Conservation (phyloP, 2,797 vertebrate species). For the Rallus crepitans region DNA sequence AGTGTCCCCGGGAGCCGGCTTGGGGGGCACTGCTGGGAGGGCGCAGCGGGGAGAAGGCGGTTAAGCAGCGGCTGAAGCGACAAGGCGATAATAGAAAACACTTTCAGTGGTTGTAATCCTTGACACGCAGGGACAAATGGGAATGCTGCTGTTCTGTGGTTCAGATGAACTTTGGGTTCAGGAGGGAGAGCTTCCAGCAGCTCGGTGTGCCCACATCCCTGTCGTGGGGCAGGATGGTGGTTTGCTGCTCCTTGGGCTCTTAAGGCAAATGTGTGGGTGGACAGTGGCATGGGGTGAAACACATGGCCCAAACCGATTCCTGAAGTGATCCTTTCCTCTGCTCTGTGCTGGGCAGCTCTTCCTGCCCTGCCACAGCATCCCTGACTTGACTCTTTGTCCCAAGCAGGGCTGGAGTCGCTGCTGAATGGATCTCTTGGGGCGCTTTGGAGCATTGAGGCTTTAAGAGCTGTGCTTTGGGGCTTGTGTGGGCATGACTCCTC, state of each 20-base stretch:
- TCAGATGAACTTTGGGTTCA: constrained; percentile 81
- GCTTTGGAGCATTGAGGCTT: constrained; percentile 18
- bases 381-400: not conserved
- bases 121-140: constrained; percentile 89
- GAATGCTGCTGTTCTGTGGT: constrained; percentile 88
- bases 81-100: constrained; percentile 89
- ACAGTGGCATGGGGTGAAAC: too few species aligned
- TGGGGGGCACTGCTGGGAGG: not conserved
- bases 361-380: not conserved
- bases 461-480: constrained; percentile 7
- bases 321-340: not conserved
- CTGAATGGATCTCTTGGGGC: constrained; percentile 2
- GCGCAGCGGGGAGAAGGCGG: constrained; percentile 85
- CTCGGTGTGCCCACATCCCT: not conserved
- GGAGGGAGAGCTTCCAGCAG: constrained; percentile 44
- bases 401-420: constrained; percentile 6
- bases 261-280: too few species aligned
- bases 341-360: rapidly evolving
- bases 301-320: too few species aligned
- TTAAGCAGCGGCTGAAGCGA: constrained; percentile 85
- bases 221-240: not conserved
- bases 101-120: constrained; percentile 91
- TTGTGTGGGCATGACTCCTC: not conserved
- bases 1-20: too few species aligned
- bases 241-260: too few species aligned